These are phyloP conservation scores for Poeciliopsis turrubarensis DNA, from an alignment of 2,113 vertebrate species.

Conservation along the genomic window DNA sequence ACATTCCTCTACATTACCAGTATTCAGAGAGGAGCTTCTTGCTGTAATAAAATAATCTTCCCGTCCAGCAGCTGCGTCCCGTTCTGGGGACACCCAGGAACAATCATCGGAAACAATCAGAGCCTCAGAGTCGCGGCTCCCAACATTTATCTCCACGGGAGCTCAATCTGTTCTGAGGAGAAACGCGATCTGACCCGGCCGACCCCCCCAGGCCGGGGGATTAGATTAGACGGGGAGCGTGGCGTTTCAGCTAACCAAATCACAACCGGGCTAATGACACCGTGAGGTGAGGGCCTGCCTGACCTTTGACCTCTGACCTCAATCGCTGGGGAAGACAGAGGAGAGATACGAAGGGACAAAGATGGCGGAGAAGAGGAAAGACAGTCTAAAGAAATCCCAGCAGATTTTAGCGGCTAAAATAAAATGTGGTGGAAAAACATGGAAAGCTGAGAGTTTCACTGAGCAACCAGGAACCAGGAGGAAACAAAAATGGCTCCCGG, in stretches of 20 bases:
- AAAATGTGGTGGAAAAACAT: not conserved
- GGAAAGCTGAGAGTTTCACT: not conserved
- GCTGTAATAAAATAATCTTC: constrained; percentile 42
- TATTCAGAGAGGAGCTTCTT: constrained; percentile 22
- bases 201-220: constrained; percentile 60
- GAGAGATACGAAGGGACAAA: not conserved
- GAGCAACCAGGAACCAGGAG: not conserved
- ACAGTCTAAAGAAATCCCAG: not conserved
- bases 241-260: constrained; percentile 75
- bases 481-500: not conserved
- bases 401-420: not conserved
- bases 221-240: constrained; percentile 66
- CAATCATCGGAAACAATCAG: constrained; percentile 51
- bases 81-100: constrained; percentile 13
- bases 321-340: constrained; percentile 16
- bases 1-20: constrained; percentile 58
- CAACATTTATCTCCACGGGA: constrained; percentile 59
- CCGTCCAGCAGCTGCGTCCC: constrained; percentile 38
- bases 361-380: not conserved
- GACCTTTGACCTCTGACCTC: constrained; percentile 59
- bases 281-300: constrained; percentile 56
- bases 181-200: constrained; percentile 68
- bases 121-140: not conserved
- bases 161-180: constrained; percentile 67
- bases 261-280: constrained; percentile 65